A percentile compares a stretch with the other conserved stretches of the same genome.
Evolutionary conservation across 2,113 vertebrate genomes (phyloP).

Genomic region (Marmota flaviventris): DNA sequence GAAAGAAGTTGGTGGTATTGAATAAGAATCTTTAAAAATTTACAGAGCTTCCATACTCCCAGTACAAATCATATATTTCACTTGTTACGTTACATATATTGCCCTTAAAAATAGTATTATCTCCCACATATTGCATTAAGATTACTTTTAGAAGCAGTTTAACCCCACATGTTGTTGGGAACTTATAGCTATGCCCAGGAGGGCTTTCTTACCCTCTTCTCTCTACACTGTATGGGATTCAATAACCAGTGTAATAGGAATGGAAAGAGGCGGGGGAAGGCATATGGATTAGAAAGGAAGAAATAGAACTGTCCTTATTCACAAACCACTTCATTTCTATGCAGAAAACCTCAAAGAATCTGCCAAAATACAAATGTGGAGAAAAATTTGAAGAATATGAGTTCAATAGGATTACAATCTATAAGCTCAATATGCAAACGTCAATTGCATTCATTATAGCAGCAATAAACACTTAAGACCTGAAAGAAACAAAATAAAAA

Average conservation of each 20-base stretch:
- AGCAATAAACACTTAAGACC: neutral
- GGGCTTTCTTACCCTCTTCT: neutral
- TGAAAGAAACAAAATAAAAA: neutral
- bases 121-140: neutral
- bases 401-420: neutral
- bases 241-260: neutral
- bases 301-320: neutral
- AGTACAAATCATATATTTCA: constrained; percentile 65
- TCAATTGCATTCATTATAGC: neutral
- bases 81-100: constrained; percentile 8
- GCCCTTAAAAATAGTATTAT: constrained; percentile 28
- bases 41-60: constrained; percentile 43
- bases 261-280: neutral
- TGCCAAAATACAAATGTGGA: too few relatives aligned
- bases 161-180: neutral
- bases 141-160: neutral
- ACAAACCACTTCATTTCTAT: too few relatives aligned
- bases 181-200: neutral
- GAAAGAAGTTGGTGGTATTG: neutral
- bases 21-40: constrained; percentile 10
- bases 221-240: neutral
- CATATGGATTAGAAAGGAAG: neutral
- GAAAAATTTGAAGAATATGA: neutral
- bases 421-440: neutral
- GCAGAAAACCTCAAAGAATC: neutral